Percentiles rank a stretch among this genome's conserved stretches.
phyloP scores from a whole-genome alignment of 35 echinoderm and acorn worm species.

The Amphiura filiformis region DNA sequence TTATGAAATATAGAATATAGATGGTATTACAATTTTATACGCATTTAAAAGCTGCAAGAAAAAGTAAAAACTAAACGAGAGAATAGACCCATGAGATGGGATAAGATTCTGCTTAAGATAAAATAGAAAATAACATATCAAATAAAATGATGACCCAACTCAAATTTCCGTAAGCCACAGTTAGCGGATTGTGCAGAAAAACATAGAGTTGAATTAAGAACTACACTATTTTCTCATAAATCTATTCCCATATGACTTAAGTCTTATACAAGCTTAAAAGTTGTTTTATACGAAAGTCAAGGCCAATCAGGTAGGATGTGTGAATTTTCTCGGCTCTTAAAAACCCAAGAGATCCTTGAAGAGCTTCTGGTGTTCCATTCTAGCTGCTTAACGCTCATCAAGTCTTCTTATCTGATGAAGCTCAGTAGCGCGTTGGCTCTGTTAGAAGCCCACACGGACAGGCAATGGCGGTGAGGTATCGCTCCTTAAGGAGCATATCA shows the following conservation, averaged over 20 bases:
- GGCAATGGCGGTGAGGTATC: background rate
- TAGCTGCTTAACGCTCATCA: constrained; percentile 1
- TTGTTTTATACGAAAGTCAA: constrained; percentile 12
- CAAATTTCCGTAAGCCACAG: background rate
- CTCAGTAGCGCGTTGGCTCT: background rate
- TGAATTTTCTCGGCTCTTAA: constrained; percentile 6
- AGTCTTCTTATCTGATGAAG: background rate
- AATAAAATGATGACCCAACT: constrained; percentile 2
- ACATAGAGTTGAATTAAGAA: background rate
- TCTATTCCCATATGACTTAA: background rate
- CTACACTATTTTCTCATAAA: background rate
- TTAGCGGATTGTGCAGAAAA: background rate
- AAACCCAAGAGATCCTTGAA: background rate
- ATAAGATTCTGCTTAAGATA: background rate
- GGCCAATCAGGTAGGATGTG: background rate
- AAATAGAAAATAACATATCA: background rate
- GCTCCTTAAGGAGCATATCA: background rate
- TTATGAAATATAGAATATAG: too few species aligned
- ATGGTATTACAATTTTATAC: too few species aligned
- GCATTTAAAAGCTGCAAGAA: too few species aligned
- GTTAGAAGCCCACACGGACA: background rate
- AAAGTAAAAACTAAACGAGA: background rate
- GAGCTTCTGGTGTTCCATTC: background rate
- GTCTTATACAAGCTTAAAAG: background rate
- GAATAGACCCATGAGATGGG: background rate